Percentiles rank a stretch among this genome's conserved stretches.
Conservation (phyloP, 1,140 invertebrate species). For the Metopolophium dirhodum region DNA sequence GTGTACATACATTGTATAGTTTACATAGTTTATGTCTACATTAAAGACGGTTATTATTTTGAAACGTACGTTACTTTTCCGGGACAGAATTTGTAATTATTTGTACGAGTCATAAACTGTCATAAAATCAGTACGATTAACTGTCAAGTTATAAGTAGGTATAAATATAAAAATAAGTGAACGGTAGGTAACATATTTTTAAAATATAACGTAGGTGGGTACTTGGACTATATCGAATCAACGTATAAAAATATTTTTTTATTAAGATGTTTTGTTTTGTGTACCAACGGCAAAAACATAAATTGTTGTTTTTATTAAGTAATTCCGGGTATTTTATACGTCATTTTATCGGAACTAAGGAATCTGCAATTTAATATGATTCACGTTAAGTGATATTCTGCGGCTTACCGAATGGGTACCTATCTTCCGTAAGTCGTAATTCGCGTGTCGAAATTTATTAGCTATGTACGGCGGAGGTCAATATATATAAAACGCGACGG, state of each 20-base stretch:
- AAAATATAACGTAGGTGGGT: not conserved
- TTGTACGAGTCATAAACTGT: not conserved
- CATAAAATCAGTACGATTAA: not conserved
- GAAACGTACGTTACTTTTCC: not conserved
- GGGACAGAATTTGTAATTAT: not conserved
- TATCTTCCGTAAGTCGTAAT: not conserved
- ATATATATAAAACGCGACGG: not conserved
- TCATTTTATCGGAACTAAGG: not conserved
- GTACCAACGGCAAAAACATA: not conserved
- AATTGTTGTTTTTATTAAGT: not conserved
- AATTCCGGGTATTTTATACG: not conserved
- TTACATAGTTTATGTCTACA: not conserved
- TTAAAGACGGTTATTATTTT: not conserved
- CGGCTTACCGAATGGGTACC: not conserved
- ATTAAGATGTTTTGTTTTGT: not conserved
- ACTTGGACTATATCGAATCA: not conserved
- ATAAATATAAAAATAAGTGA: not conserved
- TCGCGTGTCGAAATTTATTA: not conserved
- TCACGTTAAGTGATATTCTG: not conserved
- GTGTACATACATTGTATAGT: not conserved
- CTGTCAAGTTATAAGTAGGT: not conserved
- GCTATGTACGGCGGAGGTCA: not conserved
- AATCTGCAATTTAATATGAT: not conserved
- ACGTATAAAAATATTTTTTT: not conserved
- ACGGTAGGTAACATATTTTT: not conserved